Evolutionary conservation across 2,888 invertebrate species (phyloP).

Genomic region (Lasioglossum calceatum): DNA sequence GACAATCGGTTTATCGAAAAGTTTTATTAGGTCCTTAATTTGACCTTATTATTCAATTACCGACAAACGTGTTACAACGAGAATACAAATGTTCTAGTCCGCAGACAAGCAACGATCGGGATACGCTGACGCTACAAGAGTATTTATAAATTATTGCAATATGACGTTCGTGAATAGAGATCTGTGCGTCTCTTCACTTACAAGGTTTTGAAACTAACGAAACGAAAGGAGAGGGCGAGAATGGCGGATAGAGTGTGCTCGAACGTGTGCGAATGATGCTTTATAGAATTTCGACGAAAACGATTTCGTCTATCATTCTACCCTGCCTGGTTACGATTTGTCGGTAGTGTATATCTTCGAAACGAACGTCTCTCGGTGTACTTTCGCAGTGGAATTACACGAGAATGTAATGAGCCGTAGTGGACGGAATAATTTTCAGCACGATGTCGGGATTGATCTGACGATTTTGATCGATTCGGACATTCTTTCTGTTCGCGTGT

Average conservation of each 20-base stretch:
- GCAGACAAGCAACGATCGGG: background rate
- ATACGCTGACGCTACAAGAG: slow-evolving; percentile 10
- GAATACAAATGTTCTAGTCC: background rate
- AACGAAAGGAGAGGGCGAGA: slow-evolving; percentile 39
- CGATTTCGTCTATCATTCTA: background rate
- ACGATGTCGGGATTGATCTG: background rate
- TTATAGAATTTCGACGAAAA: background rate
- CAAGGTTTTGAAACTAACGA: slow-evolving; percentile 75
- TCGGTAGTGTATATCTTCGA: background rate
- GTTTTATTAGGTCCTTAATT: background rate
- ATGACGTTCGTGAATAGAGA: slow-evolving; percentile 21
- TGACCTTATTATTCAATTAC: background rate
- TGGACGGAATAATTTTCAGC: background rate
- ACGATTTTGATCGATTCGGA: background rate
- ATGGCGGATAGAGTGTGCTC: slow-evolving; percentile 12
- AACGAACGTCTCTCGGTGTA: background rate
- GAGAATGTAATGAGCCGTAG: background rate
- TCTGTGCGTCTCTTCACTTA: slow-evolving; percentile 49
- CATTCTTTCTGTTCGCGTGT: background rate
- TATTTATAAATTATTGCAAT: slow-evolving; percentile 40
- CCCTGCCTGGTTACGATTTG: background rate
- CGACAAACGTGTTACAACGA: background rate
- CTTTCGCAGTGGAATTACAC: background rate
- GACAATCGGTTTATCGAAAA: background rate
- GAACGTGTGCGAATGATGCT: slow-evolving; percentile 4